Conservation (phyloP, 1,140 invertebrate genomes). For the Dreissena polymorpha region DNA sequence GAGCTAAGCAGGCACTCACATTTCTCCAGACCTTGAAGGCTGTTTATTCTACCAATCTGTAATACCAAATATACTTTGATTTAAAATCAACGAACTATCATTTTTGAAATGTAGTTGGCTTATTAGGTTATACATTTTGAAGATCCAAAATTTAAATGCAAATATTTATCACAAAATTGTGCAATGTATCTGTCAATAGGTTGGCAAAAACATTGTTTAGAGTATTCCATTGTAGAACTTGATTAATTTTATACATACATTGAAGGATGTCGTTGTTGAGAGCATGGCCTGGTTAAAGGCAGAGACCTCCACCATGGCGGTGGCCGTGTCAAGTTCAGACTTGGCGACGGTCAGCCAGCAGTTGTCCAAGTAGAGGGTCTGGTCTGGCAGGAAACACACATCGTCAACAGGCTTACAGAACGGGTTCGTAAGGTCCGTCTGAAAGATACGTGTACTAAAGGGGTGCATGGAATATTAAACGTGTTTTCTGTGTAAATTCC, state of each 20-base stretch:
- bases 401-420: background rate
- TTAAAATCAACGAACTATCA: background rate
- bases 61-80: background rate
- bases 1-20: background rate
- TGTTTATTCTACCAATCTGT: background rate
- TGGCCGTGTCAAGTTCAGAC: conserved; percentile 12
- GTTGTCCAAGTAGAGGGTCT: conserved; percentile 22
- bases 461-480: background rate
- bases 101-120: background rate
- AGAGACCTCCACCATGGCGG: conserved; percentile 6
- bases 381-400: background rate
- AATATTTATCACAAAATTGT: background rate
- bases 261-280: background rate
- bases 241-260: conserved; percentile 2
- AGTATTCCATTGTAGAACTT: background rate
- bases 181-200: background rate
- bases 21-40: conserved; percentile 2
- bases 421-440: background rate
- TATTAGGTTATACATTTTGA: background rate
- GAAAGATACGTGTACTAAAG: background rate
- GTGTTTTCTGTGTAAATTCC: background rate
- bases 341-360: conserved; percentile 27
- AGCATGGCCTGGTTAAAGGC: conserved; percentile 35
- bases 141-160: background rate
- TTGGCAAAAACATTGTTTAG: background rate